These are phyloP conservation scores for Marisa cornuarietis DNA, from an alignment of 1,140 invertebrate species.

Conservation along the genomic window DNA sequence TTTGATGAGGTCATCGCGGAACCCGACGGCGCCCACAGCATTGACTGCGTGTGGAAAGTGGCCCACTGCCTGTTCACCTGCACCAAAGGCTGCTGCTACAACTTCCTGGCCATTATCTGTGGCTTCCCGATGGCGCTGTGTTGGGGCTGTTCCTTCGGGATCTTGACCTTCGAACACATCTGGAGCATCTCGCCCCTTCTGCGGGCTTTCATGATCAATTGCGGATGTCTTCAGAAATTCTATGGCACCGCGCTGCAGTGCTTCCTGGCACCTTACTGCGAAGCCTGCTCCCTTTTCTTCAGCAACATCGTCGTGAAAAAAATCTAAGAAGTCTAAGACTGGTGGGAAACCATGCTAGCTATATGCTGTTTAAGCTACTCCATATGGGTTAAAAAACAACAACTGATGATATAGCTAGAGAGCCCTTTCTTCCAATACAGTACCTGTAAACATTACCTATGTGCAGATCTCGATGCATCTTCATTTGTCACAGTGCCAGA, in stretches of 20 bases:
- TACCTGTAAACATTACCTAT: too few species aligned
- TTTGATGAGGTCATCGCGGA: constrained; percentile 83
- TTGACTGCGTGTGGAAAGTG: constrained; percentile 78
- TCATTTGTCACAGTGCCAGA: too few species aligned
- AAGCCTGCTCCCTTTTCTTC: constrained; percentile 73
- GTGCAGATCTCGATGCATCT: too few species aligned
- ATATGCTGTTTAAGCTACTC: too few species aligned
- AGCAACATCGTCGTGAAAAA: constrained; percentile 71
- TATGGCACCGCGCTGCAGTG: constrained; percentile 71
- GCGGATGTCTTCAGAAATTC: constrained; percentile 71
- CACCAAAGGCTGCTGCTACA: constrained; percentile 77
- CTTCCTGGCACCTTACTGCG: constrained; percentile 72
- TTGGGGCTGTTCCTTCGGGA: constrained; percentile 77
- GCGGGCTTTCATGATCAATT: constrained; percentile 69
- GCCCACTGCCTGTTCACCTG: constrained; percentile 75
- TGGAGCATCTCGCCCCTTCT: constrained; percentile 62
- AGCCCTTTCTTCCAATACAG: too few species aligned
- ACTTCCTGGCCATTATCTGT: constrained; percentile 74
- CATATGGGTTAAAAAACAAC: too few species aligned
- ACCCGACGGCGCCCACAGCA: constrained; percentile 76
- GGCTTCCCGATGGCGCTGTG: constrained; percentile 75
- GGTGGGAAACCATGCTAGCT: too few species aligned
- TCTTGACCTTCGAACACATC: constrained; percentile 73
- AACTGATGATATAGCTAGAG: too few species aligned
- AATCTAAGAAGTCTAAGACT: not conserved